Percentiles rank a stretch among this genome's conserved stretches.
These are phyloP conservation scores for Dugesia japonica DNA, from an alignment of 2,888 invertebrate species.

Conservation along the genomic window DNA sequence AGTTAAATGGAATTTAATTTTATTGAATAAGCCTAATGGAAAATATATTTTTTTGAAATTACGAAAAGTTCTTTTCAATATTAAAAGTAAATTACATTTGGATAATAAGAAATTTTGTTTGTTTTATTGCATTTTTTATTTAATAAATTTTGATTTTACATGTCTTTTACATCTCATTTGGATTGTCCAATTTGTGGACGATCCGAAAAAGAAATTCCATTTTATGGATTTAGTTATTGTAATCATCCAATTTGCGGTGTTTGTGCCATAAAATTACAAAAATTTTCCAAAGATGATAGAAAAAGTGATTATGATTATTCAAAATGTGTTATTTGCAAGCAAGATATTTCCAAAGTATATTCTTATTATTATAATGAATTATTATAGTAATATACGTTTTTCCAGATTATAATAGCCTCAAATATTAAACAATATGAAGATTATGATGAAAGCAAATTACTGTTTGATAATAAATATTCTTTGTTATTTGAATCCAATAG, in stretches of 20 bases:
- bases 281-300: background rate
- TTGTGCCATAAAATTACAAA: constrained; percentile 26
- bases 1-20: no score
- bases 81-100: no score
- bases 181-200: no score
- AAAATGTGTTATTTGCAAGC: constrained; percentile 22
- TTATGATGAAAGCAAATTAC: background rate
- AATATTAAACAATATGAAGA: background rate
- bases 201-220: no score
- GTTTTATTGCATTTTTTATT: no score
- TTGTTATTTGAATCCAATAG: background rate
- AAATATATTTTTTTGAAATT: no score
- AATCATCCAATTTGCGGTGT: constrained; percentile 17
- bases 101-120: no score
- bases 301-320: background rate
- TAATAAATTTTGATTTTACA: no score
- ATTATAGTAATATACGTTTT: no score
- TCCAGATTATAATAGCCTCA: background rate
- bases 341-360: background rate
- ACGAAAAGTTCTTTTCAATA: no score
- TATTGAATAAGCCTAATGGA: no score
- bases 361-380: background rate
- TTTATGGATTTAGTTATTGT: constrained; percentile 23
- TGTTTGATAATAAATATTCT: background rate
- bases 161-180: no score